Percentiles rank a stretch among this genome's conserved stretches.
Conservation (phyloP, 2,797 vertebrate genomes). For the Numenius phaeopus region DNA sequence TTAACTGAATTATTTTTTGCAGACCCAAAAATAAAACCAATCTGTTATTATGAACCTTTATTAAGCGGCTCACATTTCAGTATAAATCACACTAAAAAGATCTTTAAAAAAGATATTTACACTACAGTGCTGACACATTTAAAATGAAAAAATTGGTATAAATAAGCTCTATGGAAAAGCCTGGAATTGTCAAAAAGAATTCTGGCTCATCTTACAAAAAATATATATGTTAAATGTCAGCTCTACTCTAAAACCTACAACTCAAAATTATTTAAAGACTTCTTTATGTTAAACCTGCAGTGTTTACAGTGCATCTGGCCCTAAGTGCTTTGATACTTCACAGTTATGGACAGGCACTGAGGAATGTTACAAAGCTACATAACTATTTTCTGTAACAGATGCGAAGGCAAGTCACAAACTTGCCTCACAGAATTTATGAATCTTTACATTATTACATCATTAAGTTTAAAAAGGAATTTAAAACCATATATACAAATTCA, state of each 20-base stretch:
- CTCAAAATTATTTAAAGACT: constrained; percentile 88
- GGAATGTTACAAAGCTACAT: constrained; percentile 92
- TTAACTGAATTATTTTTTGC: constrained; percentile 75
- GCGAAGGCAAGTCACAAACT: constrained; percentile 80
- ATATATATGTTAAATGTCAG: constrained; percentile 90
- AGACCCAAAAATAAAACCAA: constrained; percentile 81
- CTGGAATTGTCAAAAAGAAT: constrained; percentile 90
- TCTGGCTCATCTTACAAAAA: constrained; percentile 95
- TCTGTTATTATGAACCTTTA: constrained; percentile 95
- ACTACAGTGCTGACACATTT: constrained; percentile 97
- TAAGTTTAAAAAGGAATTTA: constrained; percentile 82
- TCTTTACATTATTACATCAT: constrained; percentile 87
- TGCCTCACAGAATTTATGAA: constrained; percentile 81
- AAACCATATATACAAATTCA: constrained; percentile 91
- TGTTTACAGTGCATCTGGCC: constrained; percentile 88
- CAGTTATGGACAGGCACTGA: constrained; percentile 93
- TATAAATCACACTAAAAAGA: constrained; percentile 99
- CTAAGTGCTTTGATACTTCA: constrained; percentile 90
- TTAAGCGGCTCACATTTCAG: constrained; percentile 95
- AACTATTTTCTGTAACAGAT: constrained; percentile 85
- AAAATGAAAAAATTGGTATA: constrained; percentile 93
- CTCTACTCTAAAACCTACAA: constrained; percentile 91
- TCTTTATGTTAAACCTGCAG: constrained; percentile 87
- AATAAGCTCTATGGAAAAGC: constrained; percentile 95
- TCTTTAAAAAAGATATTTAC: constrained; percentile 93